Evolutionary conservation across 2,113 vertebrate species (phyloP).

Genomic region (Xiphophorus hellerii): DNA sequence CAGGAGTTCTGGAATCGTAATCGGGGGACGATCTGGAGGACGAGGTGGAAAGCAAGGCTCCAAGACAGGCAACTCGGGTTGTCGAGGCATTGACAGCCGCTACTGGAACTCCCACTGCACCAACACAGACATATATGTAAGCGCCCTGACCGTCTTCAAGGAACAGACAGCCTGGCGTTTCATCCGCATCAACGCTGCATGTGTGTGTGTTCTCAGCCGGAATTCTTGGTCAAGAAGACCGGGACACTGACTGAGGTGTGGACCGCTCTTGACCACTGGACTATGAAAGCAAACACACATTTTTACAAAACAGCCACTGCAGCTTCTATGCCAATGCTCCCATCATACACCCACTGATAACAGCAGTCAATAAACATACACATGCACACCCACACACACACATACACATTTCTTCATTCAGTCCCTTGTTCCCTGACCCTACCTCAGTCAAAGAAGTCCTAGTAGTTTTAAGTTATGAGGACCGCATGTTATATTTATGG

Average conservation of each 20-base stretch:
- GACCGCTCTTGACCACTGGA: slow-evolving; percentile 36
- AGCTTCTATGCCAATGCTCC: slow-evolving; percentile 79
- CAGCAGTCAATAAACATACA: slow-evolving; percentile 25
- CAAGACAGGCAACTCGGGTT: slow-evolving; percentile 81
- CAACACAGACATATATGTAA: slow-evolving; percentile 95
- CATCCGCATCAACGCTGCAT: slow-evolving; percentile 95
- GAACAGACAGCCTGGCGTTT: slow-evolving; percentile 93
- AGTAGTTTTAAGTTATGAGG: slow-evolving; percentile 95
- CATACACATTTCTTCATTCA: slow-evolving; percentile 42
- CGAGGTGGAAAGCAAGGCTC: slow-evolving; percentile 52
- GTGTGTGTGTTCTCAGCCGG: slow-evolving; percentile 95
- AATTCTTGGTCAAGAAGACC: slow-evolving; percentile 85
- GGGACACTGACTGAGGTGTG: slow-evolving; percentile 76
- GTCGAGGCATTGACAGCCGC: slow-evolving; percentile 92
- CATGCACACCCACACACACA: slow-evolving; percentile 34
- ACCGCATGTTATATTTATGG: slow-evolving; percentile 99
- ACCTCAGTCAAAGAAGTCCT: slow-evolving; percentile 98
- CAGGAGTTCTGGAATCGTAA: slow-evolving; percentile 75
- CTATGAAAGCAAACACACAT: slow-evolving; percentile 60
- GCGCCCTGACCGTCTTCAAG: slow-evolving; percentile 89
- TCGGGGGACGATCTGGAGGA: slow-evolving; percentile 44
- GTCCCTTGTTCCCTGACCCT: slow-evolving; percentile 82
- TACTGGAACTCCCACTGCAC: slow-evolving; percentile 99
- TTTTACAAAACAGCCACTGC: slow-evolving; percentile 69
- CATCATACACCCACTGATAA: slow-evolving; percentile 33